phyloP scores from a whole-genome alignment of 2,888 invertebrate genomes.

The Eremobia ochroleuca region DNA sequence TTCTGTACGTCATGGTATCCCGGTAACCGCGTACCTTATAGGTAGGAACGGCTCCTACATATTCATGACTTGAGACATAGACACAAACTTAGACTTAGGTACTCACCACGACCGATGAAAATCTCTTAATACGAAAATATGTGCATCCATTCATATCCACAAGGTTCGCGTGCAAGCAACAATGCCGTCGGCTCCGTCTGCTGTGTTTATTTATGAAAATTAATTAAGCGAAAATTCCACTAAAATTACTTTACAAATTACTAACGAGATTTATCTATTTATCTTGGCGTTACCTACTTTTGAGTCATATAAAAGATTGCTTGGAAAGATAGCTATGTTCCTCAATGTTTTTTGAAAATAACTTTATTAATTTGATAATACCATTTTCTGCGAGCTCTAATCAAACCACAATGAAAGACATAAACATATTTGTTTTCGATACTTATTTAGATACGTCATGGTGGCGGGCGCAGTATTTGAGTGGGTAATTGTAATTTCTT shows the following conservation, averaged over 20 bases:
- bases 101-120: constrained; percentile 56
- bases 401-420: neutral
- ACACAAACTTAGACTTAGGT: constrained; percentile 34
- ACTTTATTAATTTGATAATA: neutral
- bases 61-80: neutral
- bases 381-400: neutral
- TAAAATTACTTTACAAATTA: constrained; percentile 41
- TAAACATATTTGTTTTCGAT: neutral
- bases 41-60: constrained; percentile 4
- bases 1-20: neutral
- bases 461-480: too few species aligned
- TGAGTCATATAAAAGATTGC: neutral
- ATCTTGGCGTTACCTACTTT: constrained; percentile 2
- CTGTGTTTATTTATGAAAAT: constrained; percentile 56
- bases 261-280: constrained; percentile 15
- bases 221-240: constrained; percentile 60
- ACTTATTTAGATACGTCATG: neutral
- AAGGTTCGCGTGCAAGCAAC: constrained; percentile 57
- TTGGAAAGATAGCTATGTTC: neutral
- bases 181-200: constrained; percentile 29
- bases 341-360: neutral
- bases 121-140: constrained; percentile 57
- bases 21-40: neutral
- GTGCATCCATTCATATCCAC: constrained; percentile 48
- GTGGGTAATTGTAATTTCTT: neutral